phyloP scores from a whole-genome alignment of 1,140 invertebrate species.

The Drosophila oshimai region DNA sequence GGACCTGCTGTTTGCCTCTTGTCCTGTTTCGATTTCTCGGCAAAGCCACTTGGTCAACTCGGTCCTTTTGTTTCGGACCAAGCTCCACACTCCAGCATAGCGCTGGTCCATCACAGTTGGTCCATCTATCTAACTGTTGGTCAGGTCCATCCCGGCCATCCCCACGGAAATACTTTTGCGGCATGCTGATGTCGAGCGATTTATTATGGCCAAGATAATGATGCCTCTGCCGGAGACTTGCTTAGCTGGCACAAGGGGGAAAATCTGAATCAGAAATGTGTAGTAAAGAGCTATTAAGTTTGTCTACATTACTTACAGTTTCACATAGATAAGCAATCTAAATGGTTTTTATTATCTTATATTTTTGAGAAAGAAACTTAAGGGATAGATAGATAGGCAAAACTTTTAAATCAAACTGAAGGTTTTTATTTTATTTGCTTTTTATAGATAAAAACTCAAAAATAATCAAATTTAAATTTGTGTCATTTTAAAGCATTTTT shows the following conservation, averaged over 20 bases:
- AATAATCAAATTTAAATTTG: no score
- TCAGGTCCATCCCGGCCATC: slow-evolving; percentile 16
- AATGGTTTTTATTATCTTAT: no score
- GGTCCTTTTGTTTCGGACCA: slow-evolving; percentile 5
- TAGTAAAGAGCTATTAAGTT: background rate
- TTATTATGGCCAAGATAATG: slow-evolving; percentile 46
- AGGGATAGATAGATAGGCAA: no score
- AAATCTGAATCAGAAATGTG: background rate
- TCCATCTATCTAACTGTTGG: slow-evolving; percentile 15
- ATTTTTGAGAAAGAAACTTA: no score
- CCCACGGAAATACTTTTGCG: slow-evolving; percentile 41
- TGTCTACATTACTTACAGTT: background rate
- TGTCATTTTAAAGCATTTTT: no score
- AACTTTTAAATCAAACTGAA: no score
- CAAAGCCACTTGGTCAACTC: slow-evolving; percentile 41
- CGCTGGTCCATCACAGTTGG: slow-evolving; percentile 1
- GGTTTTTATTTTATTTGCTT: no score
- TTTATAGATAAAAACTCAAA: no score
- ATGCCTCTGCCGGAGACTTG: background rate
- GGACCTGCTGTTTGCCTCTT: slow-evolving; percentile 26
- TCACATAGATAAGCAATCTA: no score
- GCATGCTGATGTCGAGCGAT: slow-evolving; percentile 36
- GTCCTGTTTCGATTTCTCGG: slow-evolving; percentile 40
- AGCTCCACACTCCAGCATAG: background rate
- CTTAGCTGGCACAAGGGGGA: background rate